phyloP scores from a whole-genome alignment of 2,888 invertebrate species.

The Aporophyla lueneburgensis region DNA sequence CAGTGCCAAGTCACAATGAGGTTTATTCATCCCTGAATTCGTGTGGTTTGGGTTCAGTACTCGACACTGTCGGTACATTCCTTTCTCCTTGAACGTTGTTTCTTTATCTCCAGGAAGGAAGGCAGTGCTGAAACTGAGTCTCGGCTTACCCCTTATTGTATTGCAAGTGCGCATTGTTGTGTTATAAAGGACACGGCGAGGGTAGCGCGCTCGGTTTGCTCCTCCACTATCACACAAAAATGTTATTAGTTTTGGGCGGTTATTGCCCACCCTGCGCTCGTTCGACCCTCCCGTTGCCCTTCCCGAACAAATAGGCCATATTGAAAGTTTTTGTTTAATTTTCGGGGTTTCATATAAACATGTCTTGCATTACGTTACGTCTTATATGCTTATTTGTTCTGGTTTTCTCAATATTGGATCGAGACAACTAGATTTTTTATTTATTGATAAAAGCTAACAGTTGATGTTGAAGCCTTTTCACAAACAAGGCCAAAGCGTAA shows the following conservation, averaged over 20 bases:
- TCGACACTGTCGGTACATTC: constrained; percentile 35
- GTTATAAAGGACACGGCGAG: constrained; percentile 83
- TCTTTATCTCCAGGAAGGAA: constrained; percentile 76
- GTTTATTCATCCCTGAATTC: constrained; percentile 66
- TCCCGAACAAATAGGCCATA: constrained; percentile 81
- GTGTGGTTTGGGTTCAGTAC: constrained; percentile 57
- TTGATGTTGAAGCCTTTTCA: constrained; percentile 6
- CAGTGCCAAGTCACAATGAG: constrained; percentile 75
- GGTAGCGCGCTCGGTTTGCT: constrained; percentile 83
- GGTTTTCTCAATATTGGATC: constrained; percentile 16
- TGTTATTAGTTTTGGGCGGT: constrained; percentile 90
- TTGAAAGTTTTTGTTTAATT: constrained; percentile 82
- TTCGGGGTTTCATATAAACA: constrained; percentile 60
- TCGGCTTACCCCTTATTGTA: constrained; percentile 83
- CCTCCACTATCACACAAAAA: constrained; percentile 88
- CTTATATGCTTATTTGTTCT: constrained; percentile 42
- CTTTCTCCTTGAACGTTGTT: constrained; percentile 65
- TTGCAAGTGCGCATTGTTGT: constrained; percentile 86
- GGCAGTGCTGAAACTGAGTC: constrained; percentile 78
- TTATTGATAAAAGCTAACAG: not conserved
- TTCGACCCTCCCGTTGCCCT: constrained; percentile 80
- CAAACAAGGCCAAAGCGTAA: constrained; percentile 10
- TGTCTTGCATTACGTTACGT: constrained; percentile 38
- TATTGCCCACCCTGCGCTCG: constrained; percentile 85
- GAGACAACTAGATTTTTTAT: not conserved